Evolutionary conservation across 1,140 invertebrate species (phyloP).

Genomic region (Calephelis nemesis): DNA sequence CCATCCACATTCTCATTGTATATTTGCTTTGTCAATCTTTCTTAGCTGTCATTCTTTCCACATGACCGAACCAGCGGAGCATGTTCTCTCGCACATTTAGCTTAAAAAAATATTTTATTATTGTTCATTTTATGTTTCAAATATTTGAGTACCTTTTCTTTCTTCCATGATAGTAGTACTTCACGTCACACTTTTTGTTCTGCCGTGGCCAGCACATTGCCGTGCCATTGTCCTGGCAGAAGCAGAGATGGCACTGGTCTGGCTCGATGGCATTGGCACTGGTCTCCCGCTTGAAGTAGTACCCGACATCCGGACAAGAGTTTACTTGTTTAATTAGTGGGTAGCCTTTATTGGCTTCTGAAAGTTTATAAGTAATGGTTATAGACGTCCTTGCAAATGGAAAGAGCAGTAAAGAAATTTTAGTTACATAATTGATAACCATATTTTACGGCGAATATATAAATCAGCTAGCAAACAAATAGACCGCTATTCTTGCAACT

Average conservation of each 20-base stretch:
- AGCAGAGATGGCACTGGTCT: slow-evolving; percentile 49
- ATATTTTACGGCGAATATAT: too few species aligned
- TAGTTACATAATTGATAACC: too few species aligned
- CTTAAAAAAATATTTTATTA: too few species aligned
- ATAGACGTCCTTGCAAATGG: too few species aligned
- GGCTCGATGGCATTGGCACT: slow-evolving; percentile 31
- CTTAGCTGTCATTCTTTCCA: too few species aligned
- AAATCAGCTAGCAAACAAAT: too few species aligned
- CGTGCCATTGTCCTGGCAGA: slow-evolving; percentile 44
- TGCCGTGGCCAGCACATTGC: slow-evolving; percentile 53
- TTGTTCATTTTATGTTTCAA: neutral
- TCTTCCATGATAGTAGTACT: slow-evolving; percentile 37
- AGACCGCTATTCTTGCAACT: too few species aligned
- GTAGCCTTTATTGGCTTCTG: slow-evolving; percentile 25
- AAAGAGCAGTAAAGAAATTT: too few species aligned
- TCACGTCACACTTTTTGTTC: slow-evolving; percentile 43
- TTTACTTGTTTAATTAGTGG: slow-evolving; percentile 28
- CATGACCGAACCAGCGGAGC: too few species aligned
- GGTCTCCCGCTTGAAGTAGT: slow-evolving; percentile 42
- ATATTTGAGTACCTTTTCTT: slow-evolving; percentile 34
- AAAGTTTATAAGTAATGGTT: slow-evolving; percentile 12
- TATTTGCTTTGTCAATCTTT: too few species aligned
- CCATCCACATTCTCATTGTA: too few species aligned
- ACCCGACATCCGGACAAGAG: slow-evolving; percentile 48
- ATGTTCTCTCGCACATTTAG: too few species aligned